A percentile compares a stretch with the other conserved stretches of the same genome.
Conservation (phyloP, 2,113 vertebrate species). For the Grallaria varia region DNA sequence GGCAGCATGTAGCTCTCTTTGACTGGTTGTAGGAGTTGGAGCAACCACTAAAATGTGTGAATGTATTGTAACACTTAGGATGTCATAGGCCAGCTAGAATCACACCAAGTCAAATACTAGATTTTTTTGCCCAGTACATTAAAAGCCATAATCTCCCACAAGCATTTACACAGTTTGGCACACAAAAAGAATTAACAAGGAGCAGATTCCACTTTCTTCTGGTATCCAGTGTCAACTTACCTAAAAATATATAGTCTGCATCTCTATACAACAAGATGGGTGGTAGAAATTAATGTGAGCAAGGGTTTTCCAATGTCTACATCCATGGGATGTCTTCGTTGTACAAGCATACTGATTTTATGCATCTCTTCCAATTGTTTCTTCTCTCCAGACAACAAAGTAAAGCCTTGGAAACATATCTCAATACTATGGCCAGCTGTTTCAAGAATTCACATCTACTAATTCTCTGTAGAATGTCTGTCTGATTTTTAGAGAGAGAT, state of each 20-base stretch:
- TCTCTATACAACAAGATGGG: neutral
- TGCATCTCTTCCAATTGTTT: conserved; percentile 19
- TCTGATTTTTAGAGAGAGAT: neutral
- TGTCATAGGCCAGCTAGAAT: conserved; percentile 5
- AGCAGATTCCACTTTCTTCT: neutral
- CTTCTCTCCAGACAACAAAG: neutral
- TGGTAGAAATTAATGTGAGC: neutral
- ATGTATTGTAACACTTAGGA: neutral
- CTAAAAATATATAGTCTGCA: neutral
- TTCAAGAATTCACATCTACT: neutral
- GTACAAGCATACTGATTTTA: neutral
- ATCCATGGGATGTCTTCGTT: neutral
- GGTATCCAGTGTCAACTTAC: neutral
- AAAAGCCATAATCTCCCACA: neutral
- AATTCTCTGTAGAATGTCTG: neutral
- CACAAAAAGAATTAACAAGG: neutral
- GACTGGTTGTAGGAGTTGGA: neutral
- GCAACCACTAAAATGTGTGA: neutral
- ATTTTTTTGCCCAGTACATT: neutral
- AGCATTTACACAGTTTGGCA: neutral
- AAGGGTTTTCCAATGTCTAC: neutral
- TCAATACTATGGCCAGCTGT: neutral
- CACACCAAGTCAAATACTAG: neutral
- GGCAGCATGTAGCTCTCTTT: neutral
- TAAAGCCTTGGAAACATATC: neutral